Evolutionary conservation across 2,113 vertebrate species (phyloP), one percentile per base, ranked within the genome.

Genomic region (Macroglossus sobrinus): DNA sequence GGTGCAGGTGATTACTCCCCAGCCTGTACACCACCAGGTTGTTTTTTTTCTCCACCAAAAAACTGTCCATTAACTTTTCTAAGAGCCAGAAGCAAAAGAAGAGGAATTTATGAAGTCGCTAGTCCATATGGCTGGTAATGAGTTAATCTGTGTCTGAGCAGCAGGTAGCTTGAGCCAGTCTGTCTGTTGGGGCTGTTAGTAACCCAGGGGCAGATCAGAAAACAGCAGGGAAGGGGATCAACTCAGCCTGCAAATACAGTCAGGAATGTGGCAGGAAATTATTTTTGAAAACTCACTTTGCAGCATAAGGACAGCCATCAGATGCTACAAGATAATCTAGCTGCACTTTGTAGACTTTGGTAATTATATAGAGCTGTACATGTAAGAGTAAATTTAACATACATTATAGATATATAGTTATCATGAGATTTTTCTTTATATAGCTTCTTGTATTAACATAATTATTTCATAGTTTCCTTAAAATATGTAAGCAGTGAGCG

Each of bases 201-300:
- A 98, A 98, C 98, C 98, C 97, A 98, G 98, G 98, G 98, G 98
- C 98, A 98, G 98, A 98, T 98, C 98, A 98, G 95, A 96, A 97
- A 98, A 97, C 99, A 99, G 99, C 99, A 98, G 99, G 99, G 98
- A 97, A 99, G 98, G 91, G 98, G 98, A 98, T 99, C 98, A 99
- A 97, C 97, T 90, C 97, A 85, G 97, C 76, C 98, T 98, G 98
- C 98, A 98, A 99, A 99, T 99, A 98, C 98, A 98, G 98, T 97
- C 97, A 98, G 98, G 99, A 99, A 99, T 99, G 98, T 97, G 98
- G 97, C 98, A 99, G 98, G 98, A 98, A 99, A 99, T 99, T 98
- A 99, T 99, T 98, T 98, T 79, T 97, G 97, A 98, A 98, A 98
- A 98, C 97, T 97, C 97, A 96, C 92, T 98, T 97, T 94, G 97